Evolutionary conservation across 2,797 vertebrate genomes (phyloP).

Genomic region (Megalops cyprinoides): DNA sequence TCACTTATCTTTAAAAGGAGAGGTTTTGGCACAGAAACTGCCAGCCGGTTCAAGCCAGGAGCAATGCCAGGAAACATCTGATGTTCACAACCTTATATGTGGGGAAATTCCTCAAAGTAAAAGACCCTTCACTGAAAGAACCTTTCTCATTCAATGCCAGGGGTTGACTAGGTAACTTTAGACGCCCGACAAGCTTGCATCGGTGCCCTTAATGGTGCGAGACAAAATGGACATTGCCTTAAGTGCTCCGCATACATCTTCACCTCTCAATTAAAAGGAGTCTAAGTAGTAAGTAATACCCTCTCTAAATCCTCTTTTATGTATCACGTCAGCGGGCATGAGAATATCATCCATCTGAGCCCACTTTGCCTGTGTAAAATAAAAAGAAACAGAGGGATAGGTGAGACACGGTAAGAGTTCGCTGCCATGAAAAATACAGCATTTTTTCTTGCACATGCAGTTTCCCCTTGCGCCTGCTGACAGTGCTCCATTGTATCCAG

Average conservation of each 20-base stretch:
- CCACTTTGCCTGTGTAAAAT: background rate
- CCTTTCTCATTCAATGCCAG: slow-evolving; percentile 41
- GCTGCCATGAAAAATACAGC: background rate
- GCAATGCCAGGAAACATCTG: slow-evolving; percentile 41
- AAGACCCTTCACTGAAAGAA: slow-evolving; percentile 42
- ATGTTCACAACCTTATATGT: slow-evolving; percentile 31
- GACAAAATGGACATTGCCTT: slow-evolving; percentile 58
- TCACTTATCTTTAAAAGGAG: slow-evolving; percentile 42
- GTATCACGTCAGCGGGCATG: slow-evolving; percentile 7
- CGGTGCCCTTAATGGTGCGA: slow-evolving; percentile 61
- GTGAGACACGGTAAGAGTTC: background rate
- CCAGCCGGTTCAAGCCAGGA: slow-evolving; percentile 39
- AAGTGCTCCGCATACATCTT: slow-evolving; percentile 59
- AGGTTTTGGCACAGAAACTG: slow-evolving; percentile 13
- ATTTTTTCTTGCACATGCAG: background rate
- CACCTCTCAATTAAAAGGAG: slow-evolving; percentile 40
- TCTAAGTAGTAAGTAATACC: slow-evolving; percentile 26
- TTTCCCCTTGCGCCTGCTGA: background rate
- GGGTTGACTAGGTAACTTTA: slow-evolving; percentile 50
- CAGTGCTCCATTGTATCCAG: slow-evolving; percentile 28
- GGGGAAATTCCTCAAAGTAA: slow-evolving; percentile 46
- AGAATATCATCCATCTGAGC: slow-evolving; percentile 16
- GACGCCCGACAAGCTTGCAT: slow-evolving; percentile 51
- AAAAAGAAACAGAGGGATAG: background rate
- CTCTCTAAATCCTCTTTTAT: background rate